phyloP scores from a whole-genome alignment of 2,113 vertebrate genomes.

The Rhabdomys dilectus region DNA sequence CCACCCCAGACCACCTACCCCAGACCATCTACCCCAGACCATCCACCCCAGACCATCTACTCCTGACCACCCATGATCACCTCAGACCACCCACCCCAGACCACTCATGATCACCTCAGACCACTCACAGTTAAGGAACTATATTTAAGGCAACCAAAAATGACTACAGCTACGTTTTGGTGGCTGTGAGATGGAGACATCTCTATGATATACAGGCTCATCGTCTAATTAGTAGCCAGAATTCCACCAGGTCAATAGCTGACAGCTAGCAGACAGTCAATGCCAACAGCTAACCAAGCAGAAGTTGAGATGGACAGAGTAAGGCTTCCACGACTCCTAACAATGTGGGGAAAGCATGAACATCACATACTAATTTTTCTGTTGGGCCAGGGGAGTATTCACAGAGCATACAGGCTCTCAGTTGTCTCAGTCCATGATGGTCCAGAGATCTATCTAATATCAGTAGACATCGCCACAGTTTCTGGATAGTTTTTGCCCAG shows the following conservation, averaged over 20 bases:
- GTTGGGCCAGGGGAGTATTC: neutral
- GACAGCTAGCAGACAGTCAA: neutral
- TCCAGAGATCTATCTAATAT: neutral
- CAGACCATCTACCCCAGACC: neutral
- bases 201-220: neutral
- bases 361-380: neutral
- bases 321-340: neutral
- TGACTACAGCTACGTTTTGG: neutral
- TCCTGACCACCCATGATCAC: neutral
- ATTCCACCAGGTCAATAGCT: neutral
- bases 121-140: neutral
- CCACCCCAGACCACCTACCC: neutral
- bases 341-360: neutral
- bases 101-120: neutral
- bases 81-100: neutral
- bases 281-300: neutral
- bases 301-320: neutral
- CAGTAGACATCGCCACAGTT: neutral
- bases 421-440: neutral
- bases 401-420: neutral
- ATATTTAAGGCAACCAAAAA: neutral
- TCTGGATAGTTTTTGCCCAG: neutral
- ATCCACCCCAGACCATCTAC: neutral
- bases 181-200: neutral
- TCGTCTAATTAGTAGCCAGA: neutral